Conservation (phyloP, 2,797 vertebrate genomes). For the Champsocephalus esox region DNA sequence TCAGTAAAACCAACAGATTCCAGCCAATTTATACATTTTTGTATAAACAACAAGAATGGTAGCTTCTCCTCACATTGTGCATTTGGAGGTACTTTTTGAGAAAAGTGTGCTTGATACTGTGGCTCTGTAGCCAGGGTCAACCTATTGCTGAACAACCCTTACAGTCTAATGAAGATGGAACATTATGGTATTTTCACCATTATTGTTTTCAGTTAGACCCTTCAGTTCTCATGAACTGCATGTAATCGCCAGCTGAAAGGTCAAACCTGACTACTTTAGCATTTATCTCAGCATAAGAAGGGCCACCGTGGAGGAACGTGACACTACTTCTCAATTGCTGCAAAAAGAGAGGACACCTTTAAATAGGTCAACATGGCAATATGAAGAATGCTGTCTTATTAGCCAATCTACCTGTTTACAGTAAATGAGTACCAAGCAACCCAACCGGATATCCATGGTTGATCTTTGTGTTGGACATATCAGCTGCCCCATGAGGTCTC, state of each 20-base stretch:
- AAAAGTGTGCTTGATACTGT: background rate
- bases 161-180: background rate
- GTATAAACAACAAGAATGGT: background rate
- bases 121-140: background rate
- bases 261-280: background rate
- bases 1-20: conserved; percentile 16
- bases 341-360: conserved; percentile 7
- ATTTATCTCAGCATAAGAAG: background rate
- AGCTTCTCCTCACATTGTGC: too few relatives aligned
- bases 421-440: background rate
- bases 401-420: background rate
- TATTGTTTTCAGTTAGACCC: background rate
- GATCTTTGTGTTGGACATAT: background rate
- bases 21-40: conserved; percentile 4
- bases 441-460: conserved; percentile 6
- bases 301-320: background rate
- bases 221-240: background rate
- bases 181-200: background rate
- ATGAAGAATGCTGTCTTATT: background rate
- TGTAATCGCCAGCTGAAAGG: background rate
- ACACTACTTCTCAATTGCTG: background rate
- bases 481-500: background rate
- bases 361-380: background rate
- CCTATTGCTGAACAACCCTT: background rate
- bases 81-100: background rate